Evolutionary conservation across 2,113 vertebrate genomes (phyloP).

Genomic region (Poecilia latipinna): DNA sequence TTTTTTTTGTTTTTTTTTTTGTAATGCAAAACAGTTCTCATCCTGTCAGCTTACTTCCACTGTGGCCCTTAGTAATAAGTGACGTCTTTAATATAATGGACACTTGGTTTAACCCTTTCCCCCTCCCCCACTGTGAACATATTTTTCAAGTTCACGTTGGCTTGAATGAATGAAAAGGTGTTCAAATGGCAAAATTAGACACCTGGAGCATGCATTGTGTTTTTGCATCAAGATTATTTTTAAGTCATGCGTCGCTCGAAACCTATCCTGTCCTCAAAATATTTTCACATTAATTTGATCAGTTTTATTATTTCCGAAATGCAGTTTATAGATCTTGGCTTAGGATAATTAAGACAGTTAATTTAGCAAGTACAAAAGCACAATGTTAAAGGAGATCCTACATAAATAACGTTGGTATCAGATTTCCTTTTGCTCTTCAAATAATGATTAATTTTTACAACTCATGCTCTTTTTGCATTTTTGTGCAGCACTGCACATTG

Average conservation of each 20-base stretch:
- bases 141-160: slow-evolving; percentile 59
- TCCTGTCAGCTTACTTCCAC: slow-evolving; percentile 54
- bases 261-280: background rate
- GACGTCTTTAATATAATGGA: slow-evolving; percentile 78
- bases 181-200: background rate
- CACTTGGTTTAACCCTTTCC: slow-evolving; percentile 67
- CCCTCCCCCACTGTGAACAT: slow-evolving; percentile 47
- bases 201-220: background rate
- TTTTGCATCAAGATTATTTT: background rate
- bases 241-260: background rate
- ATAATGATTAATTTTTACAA: slow-evolving; percentile 36
- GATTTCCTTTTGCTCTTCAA: slow-evolving; percentile 42
- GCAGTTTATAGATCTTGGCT: background rate
- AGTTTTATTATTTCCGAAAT: background rate
- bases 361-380: background rate
- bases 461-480: slow-evolving; percentile 24
- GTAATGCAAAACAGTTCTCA: slow-evolving; percentile 25
- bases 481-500: slow-evolving; percentile 36
- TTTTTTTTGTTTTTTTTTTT: slow-evolving; percentile 33
- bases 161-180: slow-evolving; percentile 26
- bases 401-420: slow-evolving; percentile 4
- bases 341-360: background rate
- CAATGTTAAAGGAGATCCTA: slow-evolving; percentile 18
- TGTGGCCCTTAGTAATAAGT: slow-evolving; percentile 79
- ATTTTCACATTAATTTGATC: background rate